Percentiles rank a stretch among this genome's conserved stretches.
Conservation (phyloP, 2,113 vertebrate genomes). For the Corvus cornix region DNA sequence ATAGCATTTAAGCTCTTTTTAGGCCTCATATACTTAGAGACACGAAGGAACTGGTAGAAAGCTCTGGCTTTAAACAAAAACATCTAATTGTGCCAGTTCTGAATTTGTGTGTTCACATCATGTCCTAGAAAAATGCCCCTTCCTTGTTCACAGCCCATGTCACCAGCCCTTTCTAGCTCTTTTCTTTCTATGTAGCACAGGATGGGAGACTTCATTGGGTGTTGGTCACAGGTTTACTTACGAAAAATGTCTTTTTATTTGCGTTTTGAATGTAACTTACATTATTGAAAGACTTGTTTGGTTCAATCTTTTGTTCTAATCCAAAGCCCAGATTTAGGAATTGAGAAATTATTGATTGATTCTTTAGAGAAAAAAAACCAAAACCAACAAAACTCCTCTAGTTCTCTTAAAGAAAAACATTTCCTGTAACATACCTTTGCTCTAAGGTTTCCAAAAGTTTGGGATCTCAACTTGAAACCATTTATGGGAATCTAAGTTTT, state of each 20-base stretch:
- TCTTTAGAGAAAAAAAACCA: background rate
- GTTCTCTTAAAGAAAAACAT: background rate
- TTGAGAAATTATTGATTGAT: background rate
- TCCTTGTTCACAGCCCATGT: background rate
- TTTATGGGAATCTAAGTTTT: background rate
- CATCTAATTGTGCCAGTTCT: background rate
- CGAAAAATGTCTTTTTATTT: background rate
- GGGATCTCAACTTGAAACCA: background rate
- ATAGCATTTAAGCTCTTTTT: background rate
- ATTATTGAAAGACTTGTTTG: background rate
- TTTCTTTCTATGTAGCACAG: background rate
- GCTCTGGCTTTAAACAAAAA: background rate
- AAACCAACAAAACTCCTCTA: background rate
- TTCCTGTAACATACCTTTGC: background rate
- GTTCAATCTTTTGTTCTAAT: background rate
- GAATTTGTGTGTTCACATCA: background rate
- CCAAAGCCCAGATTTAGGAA: background rate
- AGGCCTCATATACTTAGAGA: background rate
- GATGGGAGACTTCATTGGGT: background rate
- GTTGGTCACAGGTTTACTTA: background rate
- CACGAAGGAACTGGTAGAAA: background rate
- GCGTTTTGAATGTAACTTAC: background rate
- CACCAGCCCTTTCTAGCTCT: background rate
- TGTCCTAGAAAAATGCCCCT: background rate
- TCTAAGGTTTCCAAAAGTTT: background rate